A percentile compares a stretch with the other conserved stretches of the same genome.
Evolutionary conservation across 2,888 invertebrate species (phyloP).

Genomic region (Phengaris arion): DNA sequence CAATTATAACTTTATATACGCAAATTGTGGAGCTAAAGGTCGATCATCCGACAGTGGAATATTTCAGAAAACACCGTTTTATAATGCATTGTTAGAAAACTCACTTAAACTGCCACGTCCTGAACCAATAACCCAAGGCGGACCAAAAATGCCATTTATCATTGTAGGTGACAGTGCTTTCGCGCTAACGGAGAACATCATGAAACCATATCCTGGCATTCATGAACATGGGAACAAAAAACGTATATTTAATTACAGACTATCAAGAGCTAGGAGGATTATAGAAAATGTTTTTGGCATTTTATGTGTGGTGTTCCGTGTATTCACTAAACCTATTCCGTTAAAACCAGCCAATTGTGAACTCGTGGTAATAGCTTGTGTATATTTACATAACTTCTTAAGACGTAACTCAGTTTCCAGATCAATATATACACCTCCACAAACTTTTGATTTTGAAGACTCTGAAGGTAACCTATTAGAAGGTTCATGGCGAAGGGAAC

Average conservation of each 20-base stretch:
- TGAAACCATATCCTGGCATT: conserved; percentile 40
- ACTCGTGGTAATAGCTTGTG: too few relatives aligned
- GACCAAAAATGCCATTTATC: conserved; percentile 41
- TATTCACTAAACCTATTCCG: too few relatives aligned
- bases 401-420: too few relatives aligned
- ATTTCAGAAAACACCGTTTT: conserved; percentile 36
- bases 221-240: conserved; percentile 41
- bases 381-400: too few relatives aligned
- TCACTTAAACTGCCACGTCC: conserved; percentile 40
- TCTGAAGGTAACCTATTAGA: too few relatives aligned
- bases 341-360: too few relatives aligned
- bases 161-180: too few relatives aligned
- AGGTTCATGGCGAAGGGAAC: too few relatives aligned
- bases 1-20: conserved; percentile 42
- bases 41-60: conserved; percentile 43
- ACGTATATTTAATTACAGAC: conserved; percentile 43
- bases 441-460: too few relatives aligned
- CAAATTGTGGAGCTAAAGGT: conserved; percentile 43
- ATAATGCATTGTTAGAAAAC: conserved; percentile 39
- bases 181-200: conserved; percentile 38
- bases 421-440: too few relatives aligned
- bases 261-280: conserved; percentile 42
- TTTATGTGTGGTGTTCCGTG: too few relatives aligned
- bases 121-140: conserved; percentile 40
- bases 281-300: too few relatives aligned